Evolutionary conservation across 2,113 vertebrate genomes (phyloP).

Genomic region (Colinus virginianus): DNA sequence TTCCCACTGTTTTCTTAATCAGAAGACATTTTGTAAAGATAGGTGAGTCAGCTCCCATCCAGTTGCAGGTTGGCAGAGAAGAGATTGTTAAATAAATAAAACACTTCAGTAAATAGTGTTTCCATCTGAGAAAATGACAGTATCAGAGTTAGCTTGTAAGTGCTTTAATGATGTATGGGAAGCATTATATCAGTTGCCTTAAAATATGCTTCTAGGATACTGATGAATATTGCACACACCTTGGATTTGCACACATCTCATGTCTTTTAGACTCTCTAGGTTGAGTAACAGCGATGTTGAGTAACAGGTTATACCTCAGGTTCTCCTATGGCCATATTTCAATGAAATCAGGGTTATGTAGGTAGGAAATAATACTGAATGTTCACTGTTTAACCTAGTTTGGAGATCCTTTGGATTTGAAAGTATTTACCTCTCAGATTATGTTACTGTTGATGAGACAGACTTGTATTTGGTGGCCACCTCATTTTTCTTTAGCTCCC

Average conservation of each 20-base stretch:
- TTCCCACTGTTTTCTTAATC: background rate
- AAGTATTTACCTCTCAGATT: background rate
- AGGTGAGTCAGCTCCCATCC: background rate
- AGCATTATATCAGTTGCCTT: accelerated
- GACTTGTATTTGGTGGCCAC: background rate
- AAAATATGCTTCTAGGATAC: background rate
- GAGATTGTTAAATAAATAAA: background rate
- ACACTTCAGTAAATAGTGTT: background rate
- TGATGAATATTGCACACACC: background rate
- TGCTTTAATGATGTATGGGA: background rate
- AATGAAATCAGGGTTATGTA: background rate
- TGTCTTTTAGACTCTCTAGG: background rate
- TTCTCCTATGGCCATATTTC: background rate
- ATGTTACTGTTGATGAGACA: background rate
- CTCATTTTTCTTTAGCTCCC: background rate
- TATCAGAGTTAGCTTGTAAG: background rate
- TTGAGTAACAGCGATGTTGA: background rate
- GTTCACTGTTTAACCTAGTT: background rate
- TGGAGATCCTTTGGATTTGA: background rate
- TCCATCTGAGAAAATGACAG: background rate
- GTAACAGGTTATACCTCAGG: background rate
- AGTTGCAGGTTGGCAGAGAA: background rate
- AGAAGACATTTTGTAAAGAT: background rate
- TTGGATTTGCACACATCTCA: background rate
- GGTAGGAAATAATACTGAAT: background rate